These are phyloP conservation scores for Amphilophus citrinellus DNA, from an alignment of 2,113 vertebrate species.

Conservation along the genomic window DNA sequence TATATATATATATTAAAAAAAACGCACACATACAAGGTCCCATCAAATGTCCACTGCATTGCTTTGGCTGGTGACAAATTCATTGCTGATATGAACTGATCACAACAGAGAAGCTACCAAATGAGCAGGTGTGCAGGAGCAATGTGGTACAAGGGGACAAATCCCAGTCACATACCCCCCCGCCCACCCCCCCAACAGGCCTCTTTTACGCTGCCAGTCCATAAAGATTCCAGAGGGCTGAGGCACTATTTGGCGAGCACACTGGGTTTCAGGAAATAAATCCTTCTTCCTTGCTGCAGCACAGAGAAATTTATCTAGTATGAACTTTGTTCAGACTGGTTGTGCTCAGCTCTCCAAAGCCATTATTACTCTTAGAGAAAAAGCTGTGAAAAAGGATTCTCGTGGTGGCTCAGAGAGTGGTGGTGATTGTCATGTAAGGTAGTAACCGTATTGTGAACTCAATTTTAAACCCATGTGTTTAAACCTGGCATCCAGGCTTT, in stretches of 20 bases:
- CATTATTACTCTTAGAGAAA: constrained; percentile 27
- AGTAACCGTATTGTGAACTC: neutral
- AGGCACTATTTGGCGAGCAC: constrained; percentile 68
- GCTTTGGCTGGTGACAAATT: neutral
- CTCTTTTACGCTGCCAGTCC: constrained; percentile 62
- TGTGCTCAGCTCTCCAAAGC: constrained; percentile 31
- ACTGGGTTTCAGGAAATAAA: constrained; percentile 64
- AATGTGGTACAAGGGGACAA: constrained; percentile 28
- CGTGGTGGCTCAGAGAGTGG: neutral
- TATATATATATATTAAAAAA: no score
- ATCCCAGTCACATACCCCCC: constrained; percentile 22
- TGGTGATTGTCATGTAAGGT: neutral
- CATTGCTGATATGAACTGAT: neutral
- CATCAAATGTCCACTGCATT: neutral
- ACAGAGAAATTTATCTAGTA: constrained; percentile 42
- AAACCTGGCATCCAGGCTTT: neutral
- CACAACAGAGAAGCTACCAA: constrained; percentile 3
- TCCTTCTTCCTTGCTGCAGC: constrained; percentile 48
- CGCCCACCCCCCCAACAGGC: constrained; percentile 29
- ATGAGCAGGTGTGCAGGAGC: constrained; percentile 31
- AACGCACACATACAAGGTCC: neutral
- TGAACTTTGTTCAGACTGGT: constrained; percentile 51
- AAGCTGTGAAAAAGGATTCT: neutral
- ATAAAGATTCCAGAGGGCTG: constrained; percentile 74
- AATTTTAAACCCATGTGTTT: constrained; percentile 10